Evolutionary conservation across 2,888 invertebrate species (phyloP).

Genomic region (Gonocerus acuteangulatus): DNA sequence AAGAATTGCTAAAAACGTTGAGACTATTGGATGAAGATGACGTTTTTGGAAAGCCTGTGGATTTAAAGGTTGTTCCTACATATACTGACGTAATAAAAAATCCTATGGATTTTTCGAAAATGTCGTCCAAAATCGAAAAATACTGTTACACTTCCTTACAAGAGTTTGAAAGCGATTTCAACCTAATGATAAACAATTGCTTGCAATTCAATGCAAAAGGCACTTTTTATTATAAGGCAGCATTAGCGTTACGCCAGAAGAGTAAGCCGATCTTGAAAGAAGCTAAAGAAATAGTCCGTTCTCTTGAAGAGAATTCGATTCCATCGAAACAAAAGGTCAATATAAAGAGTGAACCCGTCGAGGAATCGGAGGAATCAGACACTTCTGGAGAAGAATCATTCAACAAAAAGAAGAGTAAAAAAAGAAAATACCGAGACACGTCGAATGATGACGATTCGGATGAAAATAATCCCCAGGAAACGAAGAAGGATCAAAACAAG

Average conservation of each 20-base stretch:
- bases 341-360: background rate
- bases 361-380: background rate
- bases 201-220: conserved; percentile 90
- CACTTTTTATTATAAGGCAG: conserved; percentile 87
- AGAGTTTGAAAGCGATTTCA: conserved; percentile 80
- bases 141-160: conserved; percentile 62
- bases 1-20: conserved; percentile 67
- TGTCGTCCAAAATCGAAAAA: conserved; percentile 66
- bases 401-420: too few species aligned
- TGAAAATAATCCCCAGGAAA: too few species aligned
- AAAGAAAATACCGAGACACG: too few species aligned
- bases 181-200: conserved; percentile 93
- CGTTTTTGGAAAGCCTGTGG: conserved; percentile 89
- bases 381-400: background rate
- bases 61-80: conserved; percentile 59
- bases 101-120: conserved; percentile 84
- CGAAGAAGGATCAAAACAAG: too few species aligned
- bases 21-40: conserved; percentile 73
- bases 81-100: conserved; percentile 56
- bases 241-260: conserved; percentile 80
- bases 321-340: background rate
- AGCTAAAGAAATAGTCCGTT: conserved; percentile 48
- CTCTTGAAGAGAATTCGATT: background rate
- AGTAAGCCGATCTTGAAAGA: conserved; percentile 70
- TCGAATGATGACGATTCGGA: too few species aligned